Conservation (phyloP, 2,113 vertebrate genomes). For the Pseudorhombus dupliciocellatus region DNA sequence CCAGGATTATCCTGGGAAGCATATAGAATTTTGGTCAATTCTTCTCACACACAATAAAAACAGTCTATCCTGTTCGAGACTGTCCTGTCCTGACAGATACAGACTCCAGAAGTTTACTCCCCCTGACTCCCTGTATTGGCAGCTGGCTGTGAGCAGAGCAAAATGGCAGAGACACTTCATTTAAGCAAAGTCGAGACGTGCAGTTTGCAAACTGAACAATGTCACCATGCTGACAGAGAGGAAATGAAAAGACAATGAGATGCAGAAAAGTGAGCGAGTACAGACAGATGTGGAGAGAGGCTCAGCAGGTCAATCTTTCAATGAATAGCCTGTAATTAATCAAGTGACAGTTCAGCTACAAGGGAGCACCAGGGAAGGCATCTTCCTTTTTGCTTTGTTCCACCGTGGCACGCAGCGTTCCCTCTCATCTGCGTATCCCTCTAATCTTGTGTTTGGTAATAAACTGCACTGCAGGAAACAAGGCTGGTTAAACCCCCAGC, state of each 20-base stretch:
- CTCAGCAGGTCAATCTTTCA: conserved; percentile 52
- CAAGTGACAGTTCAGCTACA: conserved; percentile 47
- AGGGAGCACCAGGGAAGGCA: conserved; percentile 25
- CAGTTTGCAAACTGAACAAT: conserved; percentile 16
- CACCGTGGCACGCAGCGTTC: conserved; percentile 19
- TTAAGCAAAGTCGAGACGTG: conserved; percentile 22
- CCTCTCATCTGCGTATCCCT: conserved; percentile 31
- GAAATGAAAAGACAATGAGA: conserved; percentile 39
- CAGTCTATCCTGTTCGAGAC: not conserved
- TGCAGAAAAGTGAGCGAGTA: conserved; percentile 6
- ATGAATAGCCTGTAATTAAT: conserved; percentile 67
- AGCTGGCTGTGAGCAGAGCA: conserved; percentile 6
- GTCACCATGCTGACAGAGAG: conserved; percentile 30
- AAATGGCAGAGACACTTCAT: conserved; percentile 14
- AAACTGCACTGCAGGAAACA: conserved; percentile 23
- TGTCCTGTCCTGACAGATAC: not conserved
- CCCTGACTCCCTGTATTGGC: conserved; percentile 5
- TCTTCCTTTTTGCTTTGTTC: conserved; percentile 26
- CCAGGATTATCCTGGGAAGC: too few relatives aligned
- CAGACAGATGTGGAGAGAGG: conserved; percentile 28
- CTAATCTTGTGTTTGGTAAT: conserved; percentile 32
- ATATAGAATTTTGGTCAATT: not conserved
- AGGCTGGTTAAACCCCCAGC: not conserved
- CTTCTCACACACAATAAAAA: not conserved
- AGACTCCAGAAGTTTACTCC: not conserved